Conservation (phyloP, 2,888 invertebrate species). For the Thecocarcelia acutangulata region DNA sequence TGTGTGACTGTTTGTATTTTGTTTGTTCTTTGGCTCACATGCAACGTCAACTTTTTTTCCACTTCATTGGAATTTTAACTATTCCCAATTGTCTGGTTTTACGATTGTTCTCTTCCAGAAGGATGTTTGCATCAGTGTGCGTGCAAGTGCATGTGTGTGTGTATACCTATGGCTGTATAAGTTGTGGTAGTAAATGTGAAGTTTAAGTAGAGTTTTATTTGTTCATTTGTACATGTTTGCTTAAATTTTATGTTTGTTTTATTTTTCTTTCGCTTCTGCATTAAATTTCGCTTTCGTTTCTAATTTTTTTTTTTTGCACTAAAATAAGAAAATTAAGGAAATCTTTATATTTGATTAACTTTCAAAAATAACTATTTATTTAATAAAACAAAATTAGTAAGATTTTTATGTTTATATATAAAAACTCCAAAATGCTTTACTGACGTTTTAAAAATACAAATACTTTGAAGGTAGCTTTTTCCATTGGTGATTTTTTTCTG, state of each 20-base stretch:
- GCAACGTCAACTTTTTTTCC: constrained; percentile 70
- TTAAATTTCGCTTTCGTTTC: constrained; percentile 66
- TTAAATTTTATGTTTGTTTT: constrained; percentile 12
- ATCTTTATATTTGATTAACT: constrained; percentile 12
- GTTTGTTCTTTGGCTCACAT: constrained; percentile 66
- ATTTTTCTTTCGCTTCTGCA: constrained; percentile 24
- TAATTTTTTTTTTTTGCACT: constrained; percentile 64
- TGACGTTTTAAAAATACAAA: too few species aligned
- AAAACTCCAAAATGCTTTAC: too few species aligned
- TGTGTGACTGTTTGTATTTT: not conserved
- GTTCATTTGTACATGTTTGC: constrained; percentile 35
- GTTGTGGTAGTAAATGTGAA: constrained; percentile 16
- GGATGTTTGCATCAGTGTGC: constrained; percentile 11
- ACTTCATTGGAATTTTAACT: constrained; percentile 69
- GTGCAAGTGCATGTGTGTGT: not conserved
- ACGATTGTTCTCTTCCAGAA: constrained; percentile 56
- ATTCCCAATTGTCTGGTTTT: constrained; percentile 68
- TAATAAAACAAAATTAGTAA: too few species aligned
- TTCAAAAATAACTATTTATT: too few species aligned
- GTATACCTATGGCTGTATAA: not conserved
- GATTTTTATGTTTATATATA: too few species aligned
- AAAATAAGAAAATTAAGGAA: constrained; percentile 60
- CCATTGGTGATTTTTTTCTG: too few species aligned
- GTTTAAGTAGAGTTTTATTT: constrained; percentile 55
- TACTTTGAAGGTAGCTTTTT: too few species aligned